These are phyloP conservation scores for Helicolenus hilgendorfi DNA, from an alignment of 2,797 vertebrate species.

Conservation along the genomic window DNA sequence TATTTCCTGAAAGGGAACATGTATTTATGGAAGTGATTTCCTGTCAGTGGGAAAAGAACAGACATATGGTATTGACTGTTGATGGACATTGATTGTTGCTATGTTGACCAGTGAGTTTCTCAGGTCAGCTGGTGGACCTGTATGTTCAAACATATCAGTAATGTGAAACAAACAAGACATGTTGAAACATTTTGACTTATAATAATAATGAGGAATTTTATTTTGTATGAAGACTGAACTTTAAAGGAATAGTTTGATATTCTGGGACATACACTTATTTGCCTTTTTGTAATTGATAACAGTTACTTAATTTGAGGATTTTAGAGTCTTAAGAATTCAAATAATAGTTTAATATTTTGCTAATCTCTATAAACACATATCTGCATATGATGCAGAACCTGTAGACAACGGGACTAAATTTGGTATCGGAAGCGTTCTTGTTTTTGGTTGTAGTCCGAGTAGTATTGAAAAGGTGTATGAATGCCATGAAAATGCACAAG, in stretches of 20 bases:
- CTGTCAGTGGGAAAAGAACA: conserved; percentile 29
- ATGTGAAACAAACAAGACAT: background rate
- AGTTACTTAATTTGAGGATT: background rate
- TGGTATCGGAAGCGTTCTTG: no score
- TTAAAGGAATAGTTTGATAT: background rate
- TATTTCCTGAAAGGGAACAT: conserved; percentile 51
- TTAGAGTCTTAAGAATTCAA: background rate
- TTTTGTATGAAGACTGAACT: background rate
- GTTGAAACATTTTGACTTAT: background rate
- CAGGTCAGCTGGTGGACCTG: background rate
- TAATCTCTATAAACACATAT: no score
- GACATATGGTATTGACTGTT: conserved; percentile 27
- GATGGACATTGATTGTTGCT: conserved; percentile 15
- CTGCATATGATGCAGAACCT: no score
- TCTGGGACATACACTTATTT: background rate
- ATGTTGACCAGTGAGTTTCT: background rate
- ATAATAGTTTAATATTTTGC: background rate
- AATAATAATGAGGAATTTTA: background rate
- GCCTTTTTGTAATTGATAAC: background rate
- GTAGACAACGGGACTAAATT: no score
- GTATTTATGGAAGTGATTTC: conserved; percentile 59
- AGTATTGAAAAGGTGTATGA: background rate
- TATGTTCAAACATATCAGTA: background rate
- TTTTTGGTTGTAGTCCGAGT: background rate
- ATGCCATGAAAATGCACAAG: no score